These are phyloP conservation scores for Chloroceryle aenea DNA, from an alignment of 2,113 vertebrate species.

Conservation along the genomic window DNA sequence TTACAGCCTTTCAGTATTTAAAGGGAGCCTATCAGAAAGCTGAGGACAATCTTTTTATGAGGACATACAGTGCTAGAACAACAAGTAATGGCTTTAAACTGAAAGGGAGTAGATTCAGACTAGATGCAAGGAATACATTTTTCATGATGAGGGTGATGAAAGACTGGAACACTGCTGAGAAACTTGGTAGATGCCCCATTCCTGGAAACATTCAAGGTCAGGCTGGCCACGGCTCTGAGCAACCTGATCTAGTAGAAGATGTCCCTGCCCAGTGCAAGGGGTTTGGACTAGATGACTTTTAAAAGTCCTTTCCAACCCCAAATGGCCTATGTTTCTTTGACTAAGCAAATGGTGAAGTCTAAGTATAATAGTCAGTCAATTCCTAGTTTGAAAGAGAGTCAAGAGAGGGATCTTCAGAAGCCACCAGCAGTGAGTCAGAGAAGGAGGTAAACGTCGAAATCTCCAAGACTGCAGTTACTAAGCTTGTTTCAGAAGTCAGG, in stretches of 20 bases:
- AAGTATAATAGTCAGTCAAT: not conserved
- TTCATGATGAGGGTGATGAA: not conserved
- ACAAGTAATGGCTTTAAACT: too few species aligned
- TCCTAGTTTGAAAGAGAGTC: not conserved
- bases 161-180: not conserved
- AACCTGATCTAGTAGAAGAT: not conserved
- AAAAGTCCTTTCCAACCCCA: not conserved
- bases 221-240: too few species aligned
- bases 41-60: not conserved
- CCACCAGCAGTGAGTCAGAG: not conserved
- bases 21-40: not conserved
- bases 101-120: not conserved
- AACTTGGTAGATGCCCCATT: not conserved
- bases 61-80: too few species aligned
- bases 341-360: not conserved
- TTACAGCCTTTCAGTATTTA: not conserved
- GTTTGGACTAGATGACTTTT: not conserved
- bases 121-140: not conserved
- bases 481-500: not conserved
- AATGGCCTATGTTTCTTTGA: not conserved
- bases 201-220: too few species aligned
- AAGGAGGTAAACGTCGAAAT: not conserved
- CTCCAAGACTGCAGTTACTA: not conserved
- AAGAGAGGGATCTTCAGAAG: not conserved
- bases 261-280: not conserved